phyloP scores from a whole-genome alignment of 2,888 invertebrate species.

The Drosophila phalerata region DNA sequence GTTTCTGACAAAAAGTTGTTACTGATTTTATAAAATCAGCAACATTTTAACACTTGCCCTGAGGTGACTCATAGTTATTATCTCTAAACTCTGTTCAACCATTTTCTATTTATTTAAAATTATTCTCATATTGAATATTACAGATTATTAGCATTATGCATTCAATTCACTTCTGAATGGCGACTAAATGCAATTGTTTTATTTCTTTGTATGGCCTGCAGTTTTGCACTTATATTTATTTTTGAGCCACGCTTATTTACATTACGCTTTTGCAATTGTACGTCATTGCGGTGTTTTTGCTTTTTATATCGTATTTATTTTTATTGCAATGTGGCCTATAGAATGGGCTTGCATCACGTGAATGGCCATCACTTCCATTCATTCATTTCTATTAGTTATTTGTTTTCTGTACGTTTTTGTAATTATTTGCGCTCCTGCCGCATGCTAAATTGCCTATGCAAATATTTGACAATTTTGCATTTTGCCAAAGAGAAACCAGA shows the following conservation, averaged over 20 bases:
- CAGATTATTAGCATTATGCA: slow-evolving; percentile 4
- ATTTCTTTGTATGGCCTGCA: slow-evolving; percentile 28
- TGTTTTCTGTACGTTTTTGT: slow-evolving; percentile 77
- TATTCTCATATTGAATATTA: slow-evolving; percentile 1
- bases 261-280: slow-evolving; percentile 58
- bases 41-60: neutral
- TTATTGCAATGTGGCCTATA: slow-evolving; percentile 36
- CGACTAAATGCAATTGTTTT: slow-evolving; percentile 11
- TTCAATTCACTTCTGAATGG: neutral
- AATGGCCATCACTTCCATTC: slow-evolving; percentile 39
- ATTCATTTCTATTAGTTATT: slow-evolving; percentile 76
- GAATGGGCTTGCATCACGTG: slow-evolving; percentile 7
- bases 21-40: too few relatives aligned
- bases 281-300: slow-evolving; percentile 36
- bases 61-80: neutral
- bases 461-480: slow-evolving; percentile 82
- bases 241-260: slow-evolving; percentile 51
- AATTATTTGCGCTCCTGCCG: slow-evolving; percentile 78
- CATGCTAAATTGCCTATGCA: slow-evolving; percentile 82
- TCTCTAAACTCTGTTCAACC: neutral
- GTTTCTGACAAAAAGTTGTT: neutral
- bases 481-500: slow-evolving; percentile 58
- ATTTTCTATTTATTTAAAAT: neutral
- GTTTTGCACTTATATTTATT: slow-evolving; percentile 41
- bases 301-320: slow-evolving; percentile 46